A percentile compares a stretch with the other conserved stretches of the same genome.
These are phyloP conservation scores for Caenorhabditis briggsae DNA, from an alignment of 1,140 invertebrate genomes.

Conservation along the genomic window DNA sequence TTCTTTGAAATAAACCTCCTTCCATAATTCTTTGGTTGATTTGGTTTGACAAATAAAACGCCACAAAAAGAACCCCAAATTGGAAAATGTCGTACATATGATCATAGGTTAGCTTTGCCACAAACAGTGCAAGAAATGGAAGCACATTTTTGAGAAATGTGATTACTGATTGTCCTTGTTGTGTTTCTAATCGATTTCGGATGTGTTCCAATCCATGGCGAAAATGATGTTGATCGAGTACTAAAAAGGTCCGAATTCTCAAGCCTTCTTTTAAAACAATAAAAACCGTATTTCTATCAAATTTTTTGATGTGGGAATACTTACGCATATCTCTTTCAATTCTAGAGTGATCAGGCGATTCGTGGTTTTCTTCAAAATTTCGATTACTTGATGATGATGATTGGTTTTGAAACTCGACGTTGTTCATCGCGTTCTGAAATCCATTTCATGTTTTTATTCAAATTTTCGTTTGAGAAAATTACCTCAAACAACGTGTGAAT, in stretches of 20 bases:
- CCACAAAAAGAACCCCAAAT: not conserved
- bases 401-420: not conserved
- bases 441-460: too few relatives aligned
- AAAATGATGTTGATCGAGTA: not conserved
- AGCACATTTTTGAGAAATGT: conserved; percentile 17
- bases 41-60: not conserved
- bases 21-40: not conserved
- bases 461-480: too few relatives aligned
- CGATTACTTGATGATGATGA: conserved; percentile 8
- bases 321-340: conserved; percentile 20
- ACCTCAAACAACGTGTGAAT: conserved; percentile 8
- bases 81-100: not conserved
- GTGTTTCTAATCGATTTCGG: not conserved
- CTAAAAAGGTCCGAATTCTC: not conserved
- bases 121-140: conserved; percentile 1
- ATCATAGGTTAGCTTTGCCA: not conserved
- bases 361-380: conserved; percentile 4
- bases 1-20: not conserved
- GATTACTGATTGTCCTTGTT: not conserved
- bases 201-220: not conserved
- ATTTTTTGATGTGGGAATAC: not conserved
- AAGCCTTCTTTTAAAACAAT: not conserved
- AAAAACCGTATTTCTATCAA: too few relatives aligned
- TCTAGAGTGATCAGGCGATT: not conserved
- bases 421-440: conserved; percentile 12